Conservation (phyloP, 1,140 invertebrate species). For the Solen grandis region DNA sequence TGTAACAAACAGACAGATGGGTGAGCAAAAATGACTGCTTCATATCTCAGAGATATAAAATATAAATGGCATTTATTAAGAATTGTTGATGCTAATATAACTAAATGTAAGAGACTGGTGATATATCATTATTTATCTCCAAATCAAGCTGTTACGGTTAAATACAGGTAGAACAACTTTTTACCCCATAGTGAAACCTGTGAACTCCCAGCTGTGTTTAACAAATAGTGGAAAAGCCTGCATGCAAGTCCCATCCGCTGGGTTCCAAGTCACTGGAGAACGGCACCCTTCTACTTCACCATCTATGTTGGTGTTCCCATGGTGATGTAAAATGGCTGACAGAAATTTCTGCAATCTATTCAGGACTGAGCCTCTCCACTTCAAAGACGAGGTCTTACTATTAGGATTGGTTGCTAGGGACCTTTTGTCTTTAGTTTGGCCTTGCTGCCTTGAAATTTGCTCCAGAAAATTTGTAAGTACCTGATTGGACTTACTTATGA, state of each 20-base stretch:
- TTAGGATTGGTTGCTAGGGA: constrained; percentile 70
- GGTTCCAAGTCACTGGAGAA: constrained; percentile 7
- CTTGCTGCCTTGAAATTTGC: constrained; percentile 84
- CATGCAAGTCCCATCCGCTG: neutral
- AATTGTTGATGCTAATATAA: too few relatives aligned
- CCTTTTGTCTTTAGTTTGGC: constrained; percentile 56
- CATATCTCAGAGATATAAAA: too few relatives aligned
- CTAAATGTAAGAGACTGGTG: too few relatives aligned
- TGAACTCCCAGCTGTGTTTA: constrained; percentile 14
- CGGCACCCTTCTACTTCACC: neutral
- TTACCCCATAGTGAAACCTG: constrained; percentile 38
- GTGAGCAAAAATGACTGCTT: too few relatives aligned
- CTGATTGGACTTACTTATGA: constrained; percentile 85
- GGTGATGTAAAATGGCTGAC: constrained; percentile 51
- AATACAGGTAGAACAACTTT: too few relatives aligned
- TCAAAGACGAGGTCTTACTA: constrained; percentile 68
- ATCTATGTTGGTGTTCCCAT: neutral
- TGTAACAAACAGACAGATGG: too few relatives aligned
- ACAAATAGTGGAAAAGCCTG: constrained; percentile 35
- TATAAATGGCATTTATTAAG: too few relatives aligned
- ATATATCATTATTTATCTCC: too few relatives aligned
- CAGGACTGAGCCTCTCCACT: constrained; percentile 74
- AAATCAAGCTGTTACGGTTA: too few relatives aligned
- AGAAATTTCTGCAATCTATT: constrained; percentile 68
- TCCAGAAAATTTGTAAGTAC: constrained; percentile 89